Evolutionary conservation across 2,888 invertebrate species (phyloP).

Genomic region (Lasioglossum malachurum): DNA sequence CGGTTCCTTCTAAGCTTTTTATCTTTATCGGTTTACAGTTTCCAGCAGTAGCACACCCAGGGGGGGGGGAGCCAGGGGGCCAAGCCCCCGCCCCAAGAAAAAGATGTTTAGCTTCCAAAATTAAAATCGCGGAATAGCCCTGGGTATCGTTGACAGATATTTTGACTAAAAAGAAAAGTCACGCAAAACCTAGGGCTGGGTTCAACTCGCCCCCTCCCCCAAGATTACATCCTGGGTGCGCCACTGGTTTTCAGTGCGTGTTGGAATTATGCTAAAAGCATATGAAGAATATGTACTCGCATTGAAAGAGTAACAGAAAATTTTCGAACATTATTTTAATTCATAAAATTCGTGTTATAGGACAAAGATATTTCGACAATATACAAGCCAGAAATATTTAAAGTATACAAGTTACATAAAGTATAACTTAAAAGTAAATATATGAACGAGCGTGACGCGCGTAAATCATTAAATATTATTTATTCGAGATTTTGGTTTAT

Average conservation of each 20-base stretch:
- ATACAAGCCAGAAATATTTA: conserved; percentile 12
- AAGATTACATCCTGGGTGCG: no score
- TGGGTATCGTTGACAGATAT: no score
- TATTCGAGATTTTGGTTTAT: conserved; percentile 59
- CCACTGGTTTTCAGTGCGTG: no score
- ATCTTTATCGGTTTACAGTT: conserved; percentile 5
- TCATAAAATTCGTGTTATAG: conserved; percentile 7
- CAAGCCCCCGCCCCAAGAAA: no score
- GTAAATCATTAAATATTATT: conserved; percentile 28
- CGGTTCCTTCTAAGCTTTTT: conserved; percentile 10
- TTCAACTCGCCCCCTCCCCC: no score
- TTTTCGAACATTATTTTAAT: conserved; percentile 2
- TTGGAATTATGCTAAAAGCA: not conserved
- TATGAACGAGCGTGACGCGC: not conserved
- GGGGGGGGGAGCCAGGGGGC: no score
- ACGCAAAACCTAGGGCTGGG: no score
- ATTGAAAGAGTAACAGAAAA: conserved; percentile 11
- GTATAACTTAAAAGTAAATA: not conserved
- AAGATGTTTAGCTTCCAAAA: no score
- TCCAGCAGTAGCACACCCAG: no score
- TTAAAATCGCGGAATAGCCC: no score
- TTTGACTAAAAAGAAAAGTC: no score
- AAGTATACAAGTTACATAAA: not conserved
- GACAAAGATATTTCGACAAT: conserved; percentile 3
- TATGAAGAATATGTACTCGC: not conserved